Evolutionary conservation across 1,140 invertebrate species (phyloP).

Genomic region (Laupala kohalensis): DNA sequence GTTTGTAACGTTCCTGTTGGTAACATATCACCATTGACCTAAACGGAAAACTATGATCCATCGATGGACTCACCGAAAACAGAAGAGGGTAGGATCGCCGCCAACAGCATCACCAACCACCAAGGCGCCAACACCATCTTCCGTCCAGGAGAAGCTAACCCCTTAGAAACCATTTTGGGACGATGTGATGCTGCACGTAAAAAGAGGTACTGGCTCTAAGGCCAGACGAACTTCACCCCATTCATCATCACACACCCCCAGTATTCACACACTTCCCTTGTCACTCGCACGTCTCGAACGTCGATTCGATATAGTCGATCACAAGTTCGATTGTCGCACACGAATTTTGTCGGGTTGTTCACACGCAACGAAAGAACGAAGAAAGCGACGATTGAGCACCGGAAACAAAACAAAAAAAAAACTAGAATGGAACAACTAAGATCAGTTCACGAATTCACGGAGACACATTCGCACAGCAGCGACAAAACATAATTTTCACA

Average conservation of each 20-base stretch:
- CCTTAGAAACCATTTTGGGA: too few relatives aligned
- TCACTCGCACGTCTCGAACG: not conserved
- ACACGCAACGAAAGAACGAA: not conserved
- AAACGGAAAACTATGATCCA: too few relatives aligned
- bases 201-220: too few relatives aligned
- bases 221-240: not conserved
- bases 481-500: too few relatives aligned
- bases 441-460: not conserved
- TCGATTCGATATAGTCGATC: too few relatives aligned
- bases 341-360: not conserved
- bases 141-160: too few relatives aligned
- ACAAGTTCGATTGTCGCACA: not conserved
- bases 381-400: not conserved
- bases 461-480: not conserved
- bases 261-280: not conserved
- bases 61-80: not conserved
- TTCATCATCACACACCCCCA: not conserved
- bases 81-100: not conserved
- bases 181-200: too few relatives aligned
- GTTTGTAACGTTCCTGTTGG: too few relatives aligned
- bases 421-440: not conserved
- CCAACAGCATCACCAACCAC: not conserved
- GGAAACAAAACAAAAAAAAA: not conserved
- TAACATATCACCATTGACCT: too few relatives aligned
- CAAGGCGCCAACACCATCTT: too few relatives aligned